Evolutionary conservation across 2,113 vertebrate genomes (phyloP).

Genomic region (Gallinago paraguaiae): DNA sequence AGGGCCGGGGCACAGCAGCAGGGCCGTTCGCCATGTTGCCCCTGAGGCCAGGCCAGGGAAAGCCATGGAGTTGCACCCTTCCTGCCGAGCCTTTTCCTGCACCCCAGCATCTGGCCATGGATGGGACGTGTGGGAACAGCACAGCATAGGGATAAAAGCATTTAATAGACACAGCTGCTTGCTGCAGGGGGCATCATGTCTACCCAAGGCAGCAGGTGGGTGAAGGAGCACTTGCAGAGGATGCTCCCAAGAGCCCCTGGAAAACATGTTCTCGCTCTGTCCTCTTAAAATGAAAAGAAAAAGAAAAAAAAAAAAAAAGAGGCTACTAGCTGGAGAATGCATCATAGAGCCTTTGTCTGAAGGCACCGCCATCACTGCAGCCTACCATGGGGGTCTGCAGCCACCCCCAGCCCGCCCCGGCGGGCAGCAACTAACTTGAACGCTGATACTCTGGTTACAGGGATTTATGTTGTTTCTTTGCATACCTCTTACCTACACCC

Average conservation of each 20-base stretch:
- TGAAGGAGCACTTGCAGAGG: not conserved
- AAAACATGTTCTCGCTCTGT: not conserved
- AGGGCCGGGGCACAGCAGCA: not conserved
- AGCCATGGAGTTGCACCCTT: not conserved
- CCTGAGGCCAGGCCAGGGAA: not conserved
- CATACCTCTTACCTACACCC: not conserved
- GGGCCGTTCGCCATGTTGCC: not conserved
- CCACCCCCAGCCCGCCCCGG: not conserved
- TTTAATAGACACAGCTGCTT: not conserved
- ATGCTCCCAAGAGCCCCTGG: not conserved
- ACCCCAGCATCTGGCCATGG: not conserved
- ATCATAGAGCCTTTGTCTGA: not conserved
- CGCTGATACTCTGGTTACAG: not conserved
- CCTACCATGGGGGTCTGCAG: not conserved
- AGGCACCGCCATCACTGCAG: not conserved
- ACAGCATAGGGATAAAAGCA: not conserved
- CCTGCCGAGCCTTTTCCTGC: not conserved
- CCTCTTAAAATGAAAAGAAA: not conserved
- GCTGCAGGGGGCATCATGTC: not conserved
- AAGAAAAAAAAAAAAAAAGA: not conserved
- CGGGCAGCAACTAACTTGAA: not conserved
- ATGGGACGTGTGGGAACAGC: not conserved
- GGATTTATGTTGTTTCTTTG: not conserved
- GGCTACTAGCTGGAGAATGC: not conserved
- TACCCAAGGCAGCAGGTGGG: not conserved